Conservation (phyloP, 2,888 invertebrate genomes). For the Agrochola macilenta region DNA sequence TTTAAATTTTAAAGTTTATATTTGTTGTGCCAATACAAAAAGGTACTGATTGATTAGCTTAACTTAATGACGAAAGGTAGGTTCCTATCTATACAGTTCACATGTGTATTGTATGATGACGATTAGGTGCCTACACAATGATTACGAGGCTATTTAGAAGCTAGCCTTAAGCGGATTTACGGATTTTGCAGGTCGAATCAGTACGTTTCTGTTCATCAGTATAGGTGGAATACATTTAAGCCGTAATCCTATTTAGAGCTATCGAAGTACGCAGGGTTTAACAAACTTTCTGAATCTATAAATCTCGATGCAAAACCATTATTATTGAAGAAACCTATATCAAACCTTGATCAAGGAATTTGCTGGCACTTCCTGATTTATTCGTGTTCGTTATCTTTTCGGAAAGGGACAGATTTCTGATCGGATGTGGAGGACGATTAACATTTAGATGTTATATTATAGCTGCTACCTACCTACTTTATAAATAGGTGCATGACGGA, state of each 20-base stretch:
- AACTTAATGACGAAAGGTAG: neutral
- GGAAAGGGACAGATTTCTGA: conserved; percentile 11
- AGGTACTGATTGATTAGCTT: neutral
- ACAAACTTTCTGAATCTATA: conserved; percentile 24
- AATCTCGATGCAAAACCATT: conserved; percentile 25
- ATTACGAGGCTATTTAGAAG: conserved; percentile 2
- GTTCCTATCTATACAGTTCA: neutral
- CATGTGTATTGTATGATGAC: neutral
- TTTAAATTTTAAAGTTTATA: conserved; percentile 7
- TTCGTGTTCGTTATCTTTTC: conserved; percentile 14
- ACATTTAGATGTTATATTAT: conserved; percentile 7
- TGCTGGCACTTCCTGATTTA: conserved; percentile 44
- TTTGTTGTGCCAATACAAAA: neutral
- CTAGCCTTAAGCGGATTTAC: conserved; percentile 38
- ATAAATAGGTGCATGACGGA: neutral
- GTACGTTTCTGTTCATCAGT: conserved; percentile 10
- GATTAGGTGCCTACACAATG: neutral
- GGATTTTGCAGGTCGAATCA: conserved; percentile 16
- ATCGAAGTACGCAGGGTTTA: neutral
- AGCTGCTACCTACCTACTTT: conserved; percentile 3
- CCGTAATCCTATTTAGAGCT: conserved; percentile 20
- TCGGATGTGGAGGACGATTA: conserved; percentile 7
- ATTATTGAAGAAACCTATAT: conserved; percentile 46
- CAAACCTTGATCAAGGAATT: conserved; percentile 54
- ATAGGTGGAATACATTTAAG: conserved; percentile 32